Conservation (phyloP, 2,888 invertebrate genomes). For the Diarsia mendica region DNA sequence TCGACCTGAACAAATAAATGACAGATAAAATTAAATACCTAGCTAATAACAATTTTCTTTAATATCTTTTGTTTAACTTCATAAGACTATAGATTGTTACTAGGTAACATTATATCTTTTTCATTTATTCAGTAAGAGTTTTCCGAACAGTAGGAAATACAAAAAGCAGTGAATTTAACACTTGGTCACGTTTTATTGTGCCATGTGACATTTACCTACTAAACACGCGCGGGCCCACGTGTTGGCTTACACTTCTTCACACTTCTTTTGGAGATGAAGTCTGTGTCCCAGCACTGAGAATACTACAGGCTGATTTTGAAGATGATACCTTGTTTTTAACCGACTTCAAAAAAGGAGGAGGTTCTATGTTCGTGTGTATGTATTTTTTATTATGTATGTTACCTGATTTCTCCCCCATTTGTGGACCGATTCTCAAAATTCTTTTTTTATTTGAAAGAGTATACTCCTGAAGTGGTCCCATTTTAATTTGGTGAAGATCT, state of each 20-base stretch:
- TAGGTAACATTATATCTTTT: neutral
- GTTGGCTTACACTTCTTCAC: neutral
- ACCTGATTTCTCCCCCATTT: no score
- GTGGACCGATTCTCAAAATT: no score
- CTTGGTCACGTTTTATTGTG: neutral
- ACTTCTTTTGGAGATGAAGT: neutral
- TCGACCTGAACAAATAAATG: slow-evolving; percentile 2
- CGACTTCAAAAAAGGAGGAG: no score
- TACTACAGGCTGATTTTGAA: neutral
- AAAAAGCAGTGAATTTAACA: neutral
- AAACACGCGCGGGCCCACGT: neutral
- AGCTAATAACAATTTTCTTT: neutral
- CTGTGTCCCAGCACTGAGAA: neutral
- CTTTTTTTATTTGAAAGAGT: no score
- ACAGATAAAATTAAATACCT: neutral
- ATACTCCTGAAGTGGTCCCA: no score
- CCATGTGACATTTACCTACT: neutral
- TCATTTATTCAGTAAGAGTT: neutral
- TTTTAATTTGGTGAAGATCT: no score
- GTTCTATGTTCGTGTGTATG: no score
- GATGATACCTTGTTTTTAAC: neutral
- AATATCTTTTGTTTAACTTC: neutral
- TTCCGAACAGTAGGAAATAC: no score
- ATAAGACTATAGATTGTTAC: neutral
- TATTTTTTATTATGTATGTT: no score